Base-by-base conservation (phyloP, 1,140 invertebrate genomes). In the Aphelenchoides avenae region DNA sequence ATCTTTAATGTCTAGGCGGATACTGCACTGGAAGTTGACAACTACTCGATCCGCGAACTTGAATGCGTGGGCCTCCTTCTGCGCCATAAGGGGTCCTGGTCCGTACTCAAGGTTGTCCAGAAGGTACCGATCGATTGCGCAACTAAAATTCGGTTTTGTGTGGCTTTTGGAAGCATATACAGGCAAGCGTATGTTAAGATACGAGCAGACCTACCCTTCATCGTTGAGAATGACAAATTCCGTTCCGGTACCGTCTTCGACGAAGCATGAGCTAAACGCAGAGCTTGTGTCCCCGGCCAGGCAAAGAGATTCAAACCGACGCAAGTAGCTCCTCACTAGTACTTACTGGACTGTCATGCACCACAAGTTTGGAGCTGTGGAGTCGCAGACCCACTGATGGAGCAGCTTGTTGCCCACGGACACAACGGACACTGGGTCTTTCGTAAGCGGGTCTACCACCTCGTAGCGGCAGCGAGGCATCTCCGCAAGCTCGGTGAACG, bases 31-130 rank as follows among this genome's bases (percentile, higher is more conserved):
- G 49, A 74, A 74, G 34, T 74, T 77, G 20, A 76, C 71, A 22
- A 75, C 71, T 7, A 74, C 68, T 11, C 52, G 47, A 47, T 74
- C 71, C 34, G 71, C 70, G 48, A 74, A 76, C 42, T 77, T 62
- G 52, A 74, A 68, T 9, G 68, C 68, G 46, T 76, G 71, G 3
- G 73, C 70, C 44, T 75, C 74, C 36, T 76, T 77, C 43, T 77
- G 70, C 13, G 70, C 70, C 31, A 59, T 11, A 68, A 60, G 18
- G 50, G 36, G 34, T 46, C 56, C 34, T 29, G 71, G 63, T 5
- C 67, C 73, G 53, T 76, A 76, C 42, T 71, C 68, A 11, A 74
- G 39, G 43, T 76, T 75, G 33, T 68, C 68, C 20, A 73, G 53
- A 7, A 77, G 48, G 34, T 65, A 74, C 15, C 65, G 57, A 57